phyloP scores from a whole-genome alignment of 2,888 invertebrate genomes.

The Timema cristinae region DNA sequence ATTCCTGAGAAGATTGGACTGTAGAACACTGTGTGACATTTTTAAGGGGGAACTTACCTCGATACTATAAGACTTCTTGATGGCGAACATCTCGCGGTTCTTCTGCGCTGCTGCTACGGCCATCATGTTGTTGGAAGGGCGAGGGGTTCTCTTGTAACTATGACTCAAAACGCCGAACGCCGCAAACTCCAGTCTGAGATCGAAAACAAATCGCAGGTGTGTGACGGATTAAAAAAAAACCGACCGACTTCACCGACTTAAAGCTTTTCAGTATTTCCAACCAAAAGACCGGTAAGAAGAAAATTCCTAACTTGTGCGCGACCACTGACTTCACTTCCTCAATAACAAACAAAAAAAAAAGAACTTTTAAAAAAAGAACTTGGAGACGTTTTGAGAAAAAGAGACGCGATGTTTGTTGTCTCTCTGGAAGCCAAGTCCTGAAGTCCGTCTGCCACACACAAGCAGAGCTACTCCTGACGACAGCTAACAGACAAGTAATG shows the following conservation, averaged over 20 bases:
- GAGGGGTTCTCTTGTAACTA: slow-evolving; percentile 28
- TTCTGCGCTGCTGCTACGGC: slow-evolving; percentile 91
- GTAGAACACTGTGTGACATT: too few relatives aligned
- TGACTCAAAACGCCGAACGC: slow-evolving; percentile 37
- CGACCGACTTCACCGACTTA: slow-evolving; percentile 1
- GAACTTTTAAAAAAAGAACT: too few relatives aligned
- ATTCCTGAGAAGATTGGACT: too few relatives aligned
- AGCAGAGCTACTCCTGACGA: slow-evolving; percentile 17
- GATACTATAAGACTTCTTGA: slow-evolving; percentile 95
- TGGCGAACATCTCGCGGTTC: slow-evolving; percentile 94
- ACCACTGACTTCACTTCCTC: slow-evolving; percentile 18
- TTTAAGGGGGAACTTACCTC: slow-evolving; percentile 75
- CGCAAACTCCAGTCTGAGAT: slow-evolving; percentile 37
- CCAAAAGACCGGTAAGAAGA: too few relatives aligned
- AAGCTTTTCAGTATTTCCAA: too few relatives aligned
- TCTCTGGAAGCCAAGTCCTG: too few relatives aligned
- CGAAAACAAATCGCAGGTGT: too few relatives aligned
- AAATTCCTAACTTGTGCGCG: slow-evolving; percentile 4
- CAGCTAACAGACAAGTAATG: slow-evolving; percentile 22
- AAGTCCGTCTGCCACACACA: slow-evolving; percentile 20
- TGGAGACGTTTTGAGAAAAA: too few relatives aligned
- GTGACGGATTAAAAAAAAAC: too few relatives aligned
- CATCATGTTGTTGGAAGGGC: slow-evolving; percentile 32
- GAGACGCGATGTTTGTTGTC: too few relatives aligned
- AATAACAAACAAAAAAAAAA: slow-evolving; percentile 3